phyloP scores from a whole-genome alignment of 2,888 invertebrate species.

The Lapara coniferarum region DNA sequence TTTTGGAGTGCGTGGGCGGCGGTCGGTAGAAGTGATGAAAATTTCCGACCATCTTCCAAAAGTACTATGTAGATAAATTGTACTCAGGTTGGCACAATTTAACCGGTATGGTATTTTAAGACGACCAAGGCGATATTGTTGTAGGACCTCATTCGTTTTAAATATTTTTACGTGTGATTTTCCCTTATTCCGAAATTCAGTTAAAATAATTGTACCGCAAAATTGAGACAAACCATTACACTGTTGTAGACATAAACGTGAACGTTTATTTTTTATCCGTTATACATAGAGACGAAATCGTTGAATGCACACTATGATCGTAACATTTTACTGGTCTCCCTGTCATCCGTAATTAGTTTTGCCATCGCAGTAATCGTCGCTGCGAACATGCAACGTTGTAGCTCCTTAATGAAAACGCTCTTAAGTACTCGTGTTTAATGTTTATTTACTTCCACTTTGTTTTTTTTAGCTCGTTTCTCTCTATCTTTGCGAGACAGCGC shows the following conservation, averaged over 20 bases:
- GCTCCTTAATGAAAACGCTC: slow-evolving; percentile 77
- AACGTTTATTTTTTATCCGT: slow-evolving; percentile 5
- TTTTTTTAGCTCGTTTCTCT: slow-evolving; percentile 67
- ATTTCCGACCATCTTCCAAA: neutral
- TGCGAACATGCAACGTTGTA: slow-evolving; percentile 77
- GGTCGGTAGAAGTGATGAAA: neutral
- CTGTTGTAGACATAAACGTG: slow-evolving; percentile 9
- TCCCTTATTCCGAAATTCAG: neutral
- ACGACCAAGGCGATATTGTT: too few species aligned
- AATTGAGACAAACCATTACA: neutral
- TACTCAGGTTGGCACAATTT: too few species aligned
- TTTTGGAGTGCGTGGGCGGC: slow-evolving; percentile 17
- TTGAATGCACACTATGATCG: slow-evolving; percentile 42
- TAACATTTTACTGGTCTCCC: slow-evolving; percentile 52
- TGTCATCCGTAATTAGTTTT: slow-evolving; percentile 77
- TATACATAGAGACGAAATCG: slow-evolving; percentile 23
- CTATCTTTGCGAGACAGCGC: slow-evolving; percentile 32
- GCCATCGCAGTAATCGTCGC: slow-evolving; percentile 68
- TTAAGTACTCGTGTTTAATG: slow-evolving; percentile 76
- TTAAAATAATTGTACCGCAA: neutral
- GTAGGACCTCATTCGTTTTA: too few species aligned
- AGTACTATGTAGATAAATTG: slow-evolving; percentile 4
- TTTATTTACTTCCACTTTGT: slow-evolving; percentile 76
- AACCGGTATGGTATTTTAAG: too few species aligned
- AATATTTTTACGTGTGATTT: too few species aligned